Evolutionary conservation across 2,113 vertebrate species (phyloP).

Genomic region (Verasper variegatus): DNA sequence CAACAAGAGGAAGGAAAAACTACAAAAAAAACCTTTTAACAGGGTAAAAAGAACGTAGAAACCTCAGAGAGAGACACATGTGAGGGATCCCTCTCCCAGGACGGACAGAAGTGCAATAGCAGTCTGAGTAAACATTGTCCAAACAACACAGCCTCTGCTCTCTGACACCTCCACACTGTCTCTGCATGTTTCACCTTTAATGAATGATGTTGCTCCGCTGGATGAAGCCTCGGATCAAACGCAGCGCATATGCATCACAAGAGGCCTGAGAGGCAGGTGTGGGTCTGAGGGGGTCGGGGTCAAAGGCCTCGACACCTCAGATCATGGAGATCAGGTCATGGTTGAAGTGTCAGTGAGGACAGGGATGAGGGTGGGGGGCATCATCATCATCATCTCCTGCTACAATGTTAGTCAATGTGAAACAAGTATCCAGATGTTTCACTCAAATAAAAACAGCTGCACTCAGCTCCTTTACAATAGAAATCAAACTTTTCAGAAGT

Average conservation of each 20-base stretch:
- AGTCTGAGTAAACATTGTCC: not conserved
- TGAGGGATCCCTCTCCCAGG: too few relatives aligned
- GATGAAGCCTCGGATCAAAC: conserved; percentile 5
- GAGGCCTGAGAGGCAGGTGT: not conserved
- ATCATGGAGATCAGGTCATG: not conserved
- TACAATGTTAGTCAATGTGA: not conserved
- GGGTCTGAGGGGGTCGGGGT: not conserved
- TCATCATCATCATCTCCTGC: not conserved
- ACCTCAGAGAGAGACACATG: too few relatives aligned
- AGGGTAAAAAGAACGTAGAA: too few relatives aligned
- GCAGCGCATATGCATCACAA: not conserved
- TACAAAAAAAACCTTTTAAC: too few relatives aligned
- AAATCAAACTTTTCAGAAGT: not conserved
- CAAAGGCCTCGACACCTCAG: not conserved
- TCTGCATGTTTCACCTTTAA: conserved; percentile 1
- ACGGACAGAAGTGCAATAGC: too few relatives aligned
- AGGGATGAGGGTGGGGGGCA: not conserved
- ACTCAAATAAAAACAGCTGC: not conserved
- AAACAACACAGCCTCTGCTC: not conserved
- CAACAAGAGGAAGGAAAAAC: too few relatives aligned
- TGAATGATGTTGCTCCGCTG: not conserved
- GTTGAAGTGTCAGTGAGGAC: not conserved
- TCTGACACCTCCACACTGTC: not conserved
- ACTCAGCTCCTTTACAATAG: not conserved
- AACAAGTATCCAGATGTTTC: not conserved